Evolutionary conservation across 2,797 vertebrate genomes (phyloP).

Genomic region (Darevskia nairensis): DNA sequence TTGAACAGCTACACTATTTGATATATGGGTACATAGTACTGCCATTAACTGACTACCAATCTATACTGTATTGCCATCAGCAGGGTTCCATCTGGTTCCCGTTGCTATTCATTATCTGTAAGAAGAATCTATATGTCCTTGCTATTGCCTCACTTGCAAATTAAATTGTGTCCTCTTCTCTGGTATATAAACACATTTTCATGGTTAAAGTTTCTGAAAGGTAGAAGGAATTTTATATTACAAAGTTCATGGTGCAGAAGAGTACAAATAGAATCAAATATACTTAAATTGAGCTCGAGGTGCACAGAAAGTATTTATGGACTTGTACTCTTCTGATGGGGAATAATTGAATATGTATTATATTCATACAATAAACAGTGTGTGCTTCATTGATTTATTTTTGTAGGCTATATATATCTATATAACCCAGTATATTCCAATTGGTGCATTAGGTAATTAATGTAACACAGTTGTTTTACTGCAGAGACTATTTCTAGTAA

Average conservation of each 20-base stretch:
- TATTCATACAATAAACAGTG: not conserved
- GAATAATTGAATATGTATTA: too few species aligned
- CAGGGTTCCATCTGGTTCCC: not conserved
- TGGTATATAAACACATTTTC: not conserved
- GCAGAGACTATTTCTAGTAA: not conserved
- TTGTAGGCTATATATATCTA: not conserved
- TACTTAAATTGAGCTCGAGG: not conserved
- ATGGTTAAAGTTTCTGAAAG: not conserved
- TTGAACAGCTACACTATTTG: not conserved
- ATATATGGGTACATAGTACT: not conserved
- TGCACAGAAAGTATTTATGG: not conserved
- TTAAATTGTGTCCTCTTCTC: not conserved
- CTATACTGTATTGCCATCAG: not conserved
- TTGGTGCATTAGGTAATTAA: not conserved
- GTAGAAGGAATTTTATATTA: not conserved
- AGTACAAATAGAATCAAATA: not conserved
- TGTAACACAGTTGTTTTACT: not conserved
- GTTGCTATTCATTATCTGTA: not conserved
- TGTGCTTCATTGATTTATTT: not conserved
- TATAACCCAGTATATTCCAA: not conserved
- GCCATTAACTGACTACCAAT: not conserved
- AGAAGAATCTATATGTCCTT: not conserved
- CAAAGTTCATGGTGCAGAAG: too few species aligned
- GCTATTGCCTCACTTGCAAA: not conserved
- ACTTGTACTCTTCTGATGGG: not conserved